Evolutionary conservation across 2,797 vertebrate species (phyloP).

Genomic region (Pangasius sanitwongsei): DNA sequence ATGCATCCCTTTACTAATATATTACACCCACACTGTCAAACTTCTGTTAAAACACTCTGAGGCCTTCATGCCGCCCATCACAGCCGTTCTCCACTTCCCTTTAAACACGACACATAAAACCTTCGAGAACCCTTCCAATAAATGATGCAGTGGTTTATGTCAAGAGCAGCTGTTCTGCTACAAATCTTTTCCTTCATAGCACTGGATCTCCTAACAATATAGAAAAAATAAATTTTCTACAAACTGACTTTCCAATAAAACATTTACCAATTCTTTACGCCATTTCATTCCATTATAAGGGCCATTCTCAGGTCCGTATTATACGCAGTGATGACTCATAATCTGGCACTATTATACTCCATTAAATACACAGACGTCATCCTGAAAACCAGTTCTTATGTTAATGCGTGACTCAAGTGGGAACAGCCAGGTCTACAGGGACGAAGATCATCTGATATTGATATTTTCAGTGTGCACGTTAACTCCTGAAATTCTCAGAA

Average conservation of each 20-base stretch:
- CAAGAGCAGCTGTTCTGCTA: slow-evolving; percentile 15
- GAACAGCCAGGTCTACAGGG: background rate
- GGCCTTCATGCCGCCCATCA: slow-evolving; percentile 8
- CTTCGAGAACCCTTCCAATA: slow-evolving; percentile 9
- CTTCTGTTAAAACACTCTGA: slow-evolving; percentile 22
- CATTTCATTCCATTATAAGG: background rate
- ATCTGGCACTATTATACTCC: background rate
- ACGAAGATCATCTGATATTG: background rate
- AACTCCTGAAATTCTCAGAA: background rate
- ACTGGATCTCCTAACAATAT: background rate
- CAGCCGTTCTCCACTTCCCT: slow-evolving; percentile 8
- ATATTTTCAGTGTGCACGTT: background rate
- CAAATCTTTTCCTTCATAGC: slow-evolving; percentile 9
- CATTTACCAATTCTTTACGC: background rate
- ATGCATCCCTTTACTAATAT: slow-evolving; percentile 43
- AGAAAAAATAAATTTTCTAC: background rate
- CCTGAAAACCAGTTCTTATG: background rate
- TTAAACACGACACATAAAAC: slow-evolving; percentile 34
- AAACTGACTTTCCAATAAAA: background rate
- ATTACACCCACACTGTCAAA: slow-evolving; percentile 24
- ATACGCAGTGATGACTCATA: background rate
- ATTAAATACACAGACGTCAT: background rate
- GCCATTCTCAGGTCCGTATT: too few species aligned
- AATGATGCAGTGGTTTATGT: slow-evolving; percentile 21
- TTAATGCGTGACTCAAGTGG: background rate